Evolutionary conservation across 2,888 invertebrate species (phyloP).

Genomic region (Phalangium opilio): DNA sequence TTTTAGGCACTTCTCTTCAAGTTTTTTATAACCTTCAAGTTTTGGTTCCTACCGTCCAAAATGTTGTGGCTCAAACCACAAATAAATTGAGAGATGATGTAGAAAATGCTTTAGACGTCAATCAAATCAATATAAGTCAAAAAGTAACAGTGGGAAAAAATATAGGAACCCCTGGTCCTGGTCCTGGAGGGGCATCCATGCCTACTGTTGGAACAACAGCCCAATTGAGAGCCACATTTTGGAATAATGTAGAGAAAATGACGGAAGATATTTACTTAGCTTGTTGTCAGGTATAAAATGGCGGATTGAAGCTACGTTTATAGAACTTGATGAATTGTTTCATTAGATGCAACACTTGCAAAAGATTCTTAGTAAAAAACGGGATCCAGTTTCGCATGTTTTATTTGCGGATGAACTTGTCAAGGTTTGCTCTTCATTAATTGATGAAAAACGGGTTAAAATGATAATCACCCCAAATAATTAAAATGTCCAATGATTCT

Average conservation of each 20-base stretch:
- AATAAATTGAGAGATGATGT: not conserved
- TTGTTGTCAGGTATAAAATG: slow-evolving; percentile 33
- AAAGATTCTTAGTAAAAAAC: slow-evolving; percentile 37
- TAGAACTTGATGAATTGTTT: slow-evolving; percentile 1
- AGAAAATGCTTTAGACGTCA: slow-evolving; percentile 5
- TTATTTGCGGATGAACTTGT: slow-evolving; percentile 39
- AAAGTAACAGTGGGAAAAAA: too few species aligned
- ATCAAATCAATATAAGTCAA: not conserved
- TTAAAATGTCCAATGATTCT: not conserved
- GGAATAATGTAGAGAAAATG: slow-evolving; percentile 74
- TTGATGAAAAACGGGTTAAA: not conserved
- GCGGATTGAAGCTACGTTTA: too few species aligned
- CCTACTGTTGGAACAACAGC: slow-evolving; percentile 42
- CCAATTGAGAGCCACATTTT: slow-evolving; percentile 50
- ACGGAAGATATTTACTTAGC: slow-evolving; percentile 46
- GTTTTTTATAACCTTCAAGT: slow-evolving; percentile 41
- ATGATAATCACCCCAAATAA: not conserved
- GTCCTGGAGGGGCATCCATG: slow-evolving; percentile 43
- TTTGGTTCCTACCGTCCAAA: not conserved
- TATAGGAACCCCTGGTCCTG: not conserved
- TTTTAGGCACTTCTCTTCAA: slow-evolving; percentile 46
- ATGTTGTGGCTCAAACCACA: slow-evolving; percentile 1
- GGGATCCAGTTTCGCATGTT: slow-evolving; percentile 38
- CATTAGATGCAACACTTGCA: slow-evolving; percentile 34
- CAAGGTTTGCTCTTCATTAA: slow-evolving; percentile 22